Evolutionary conservation across 2,888 invertebrate genomes (phyloP).

Genomic region (Dicycla oo): DNA sequence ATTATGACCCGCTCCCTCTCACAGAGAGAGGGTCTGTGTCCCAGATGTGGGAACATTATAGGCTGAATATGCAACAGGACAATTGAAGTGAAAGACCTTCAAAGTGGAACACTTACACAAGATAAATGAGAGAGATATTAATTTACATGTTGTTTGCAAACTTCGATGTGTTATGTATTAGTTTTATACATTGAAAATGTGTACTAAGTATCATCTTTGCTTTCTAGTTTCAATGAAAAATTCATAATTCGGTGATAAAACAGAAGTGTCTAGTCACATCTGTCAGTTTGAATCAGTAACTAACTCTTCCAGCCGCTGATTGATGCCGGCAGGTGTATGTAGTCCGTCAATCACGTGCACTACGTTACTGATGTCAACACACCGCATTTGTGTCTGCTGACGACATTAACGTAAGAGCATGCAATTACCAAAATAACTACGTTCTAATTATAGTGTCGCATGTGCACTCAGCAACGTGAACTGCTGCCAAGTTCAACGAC

Average conservation of each 20-base stretch:
- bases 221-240: not conserved
- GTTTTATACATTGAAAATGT: constrained; percentile 1
- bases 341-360: not conserved
- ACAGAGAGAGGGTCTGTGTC: too few species aligned
- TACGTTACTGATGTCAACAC: constrained; percentile 6
- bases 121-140: not conserved
- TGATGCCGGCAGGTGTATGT: not conserved
- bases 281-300: not conserved
- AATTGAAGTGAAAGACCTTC: not conserved
- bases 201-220: not conserved
- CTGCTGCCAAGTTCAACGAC: constrained; percentile 48
- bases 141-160: constrained; percentile 13
- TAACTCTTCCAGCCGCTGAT: not conserved
- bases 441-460: constrained; percentile 22
- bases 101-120: not conserved
- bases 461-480: constrained; percentile 29
- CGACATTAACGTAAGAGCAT: not conserved
- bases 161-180: constrained; percentile 13
- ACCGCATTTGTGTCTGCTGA: not conserved
- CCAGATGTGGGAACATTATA: too few species aligned
- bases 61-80: not conserved
- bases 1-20: too few species aligned
- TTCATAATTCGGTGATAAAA: not conserved
- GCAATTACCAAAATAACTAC: not conserved
- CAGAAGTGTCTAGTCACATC: not conserved